Base-by-base conservation (phyloP, 2,113 vertebrate species). In the Sisor rabdophorus region DNA sequence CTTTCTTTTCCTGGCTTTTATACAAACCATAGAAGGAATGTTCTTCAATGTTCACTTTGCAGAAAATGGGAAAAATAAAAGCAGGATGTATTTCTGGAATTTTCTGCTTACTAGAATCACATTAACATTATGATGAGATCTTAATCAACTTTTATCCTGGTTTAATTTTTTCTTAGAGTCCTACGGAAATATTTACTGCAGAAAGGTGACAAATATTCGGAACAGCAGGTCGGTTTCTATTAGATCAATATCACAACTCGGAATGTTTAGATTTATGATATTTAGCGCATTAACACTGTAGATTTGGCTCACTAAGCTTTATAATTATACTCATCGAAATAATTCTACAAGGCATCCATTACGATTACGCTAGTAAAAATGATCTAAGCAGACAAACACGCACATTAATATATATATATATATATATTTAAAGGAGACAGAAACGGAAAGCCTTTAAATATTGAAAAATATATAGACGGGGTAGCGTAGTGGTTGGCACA, bases 41-140 rank as follows among this genome's bases (percentile, higher is more conserved):
- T 76, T 82, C 77, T 76, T 73, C 55, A 78, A 56, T 69, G 68
- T 40, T 76, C 71, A 17, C 36, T 40, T 80, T 58, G 69, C 73
- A 28, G 60, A 30, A 52, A 47, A 40, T 40, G 60, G 73, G 2
- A n/a, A 8, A 55, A 55, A 30, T 52, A 19, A 54, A 65, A 72
- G 55, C 52, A 22, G 56, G 61, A 85, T 80, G 83, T 71, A 80
- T 86, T 85, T 81, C 73, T 48, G 68, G 73, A 77, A 54, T 47
- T 68, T 50, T 28, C 73, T 80, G 69, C 55, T 77, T 74, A 50
- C 71, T 81, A 40, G 71, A 84, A 77, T 75, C 73, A 64, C 75
- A 77, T 84, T 81, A 79, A 84, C 79, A 61, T 65, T 59, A 75
- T 81, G 77, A 74, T 81, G 71, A 84, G 78, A 77, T 73, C 70